phyloP scores from a whole-genome alignment of 64 coral and sea anemone species.

The Actinia equina region DNA sequence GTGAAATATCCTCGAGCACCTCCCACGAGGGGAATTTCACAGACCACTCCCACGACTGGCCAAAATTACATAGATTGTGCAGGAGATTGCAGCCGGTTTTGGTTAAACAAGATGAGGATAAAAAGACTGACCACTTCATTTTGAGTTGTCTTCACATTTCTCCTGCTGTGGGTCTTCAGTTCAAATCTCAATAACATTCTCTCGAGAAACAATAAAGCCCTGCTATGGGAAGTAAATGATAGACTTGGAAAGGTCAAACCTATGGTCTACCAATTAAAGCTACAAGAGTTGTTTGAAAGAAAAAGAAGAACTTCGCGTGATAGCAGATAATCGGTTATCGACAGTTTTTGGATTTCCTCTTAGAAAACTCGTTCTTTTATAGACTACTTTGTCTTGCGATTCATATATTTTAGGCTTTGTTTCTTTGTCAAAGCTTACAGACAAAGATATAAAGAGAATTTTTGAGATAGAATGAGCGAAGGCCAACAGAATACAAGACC shows the following conservation, averaged over 20 bases:
- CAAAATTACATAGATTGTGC: background rate
- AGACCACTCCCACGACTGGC: background rate
- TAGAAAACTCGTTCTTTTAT: background rate
- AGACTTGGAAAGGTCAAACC: background rate
- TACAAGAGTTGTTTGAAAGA: background rate
- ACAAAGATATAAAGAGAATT: background rate
- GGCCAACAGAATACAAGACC: background rate
- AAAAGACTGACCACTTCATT: background rate
- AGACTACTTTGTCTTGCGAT: background rate
- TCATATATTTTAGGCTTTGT: background rate
- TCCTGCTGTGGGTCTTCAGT: background rate
- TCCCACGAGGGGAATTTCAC: background rate
- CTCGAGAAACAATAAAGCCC: background rate
- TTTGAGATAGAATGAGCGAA: background rate
- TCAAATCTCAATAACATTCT: background rate
- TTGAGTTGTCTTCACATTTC: background rate
- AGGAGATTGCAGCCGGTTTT: background rate
- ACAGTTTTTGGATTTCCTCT: background rate
- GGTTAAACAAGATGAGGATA: background rate
- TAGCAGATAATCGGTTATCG: background rate
- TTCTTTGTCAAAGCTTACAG: background rate
- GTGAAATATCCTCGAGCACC: background rate
- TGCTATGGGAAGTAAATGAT: background rate
- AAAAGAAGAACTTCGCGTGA: background rate
- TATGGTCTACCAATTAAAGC: background rate